Evolutionary conservation across 2,797 vertebrate species (phyloP), one percentile per base, ranked within the genome.

Genomic region (Antennarius maculatus): DNA sequence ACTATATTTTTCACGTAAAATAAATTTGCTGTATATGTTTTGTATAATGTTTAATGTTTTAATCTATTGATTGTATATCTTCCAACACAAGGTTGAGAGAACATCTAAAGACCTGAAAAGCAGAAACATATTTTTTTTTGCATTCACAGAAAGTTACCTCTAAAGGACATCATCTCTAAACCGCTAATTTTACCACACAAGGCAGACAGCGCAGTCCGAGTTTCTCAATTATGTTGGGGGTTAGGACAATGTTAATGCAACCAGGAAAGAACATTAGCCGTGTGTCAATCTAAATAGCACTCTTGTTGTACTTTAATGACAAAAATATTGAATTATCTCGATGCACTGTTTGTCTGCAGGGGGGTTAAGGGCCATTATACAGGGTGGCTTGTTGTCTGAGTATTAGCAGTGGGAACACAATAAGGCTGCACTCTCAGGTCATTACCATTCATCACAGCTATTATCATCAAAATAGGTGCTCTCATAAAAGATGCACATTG

Each of bases 291-390:
- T 12, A 7, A 62, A 55, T 57, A 9, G 28, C 8, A 3, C 57
- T 49, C 42, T 18, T 31, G 41, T 67, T 0, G 47, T 63, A n/a
- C 48, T 37, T 53, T 72, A 85, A 69, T 66, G 69, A 82, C 71
- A 54, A 66, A 79, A 81, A 49, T 82, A 81, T 86, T 77, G 75
- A 78, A 76, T 86, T 76, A 75, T 82, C 58, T 62, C 59, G 58
- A 59, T 54, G 63, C 37, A 29, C 34, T 60, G 67, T 68, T 71
- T 70, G 52, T 69, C 60, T 79, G 47, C 63, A 18, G 42, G 17
- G 46, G 46, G 46, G n/a, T n/a, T n/a, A 18, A 15, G 7, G 45
- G 5, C 17, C 48, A 17, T 17, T 17, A n/a, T 8, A 18, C 23
- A 39, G 39, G 39, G 39, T 41, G 39, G 39, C 39, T 41, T 11